Base-by-base conservation (phyloP, 1,140 invertebrate species). In the Bombus confusus region DNA sequence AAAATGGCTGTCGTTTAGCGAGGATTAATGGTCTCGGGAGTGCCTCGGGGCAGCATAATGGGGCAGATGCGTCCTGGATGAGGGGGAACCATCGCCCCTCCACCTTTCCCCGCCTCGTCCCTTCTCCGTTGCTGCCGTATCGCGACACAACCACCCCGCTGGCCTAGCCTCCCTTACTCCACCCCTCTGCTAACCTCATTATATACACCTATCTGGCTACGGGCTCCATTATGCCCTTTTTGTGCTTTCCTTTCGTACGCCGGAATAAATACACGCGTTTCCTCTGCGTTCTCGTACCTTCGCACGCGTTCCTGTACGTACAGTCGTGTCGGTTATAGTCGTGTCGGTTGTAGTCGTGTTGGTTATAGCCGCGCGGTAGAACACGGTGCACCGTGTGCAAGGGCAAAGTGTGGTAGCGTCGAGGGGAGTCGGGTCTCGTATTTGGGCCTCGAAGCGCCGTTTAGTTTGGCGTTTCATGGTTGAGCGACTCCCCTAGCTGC, bases 1-100 rank as follows among this genome's bases (percentile, higher is more conserved):
- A 95, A 95, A 95, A 95, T 95, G 95, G 95, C 94, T 95, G 95
- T 95, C 94, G 94, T 95, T 95, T 95, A 95, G 94, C 91, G 90
- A 95, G 94, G 93, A 95, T 95, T 95, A 95, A 95, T 95, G 95
- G 93, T 93, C 94, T 91, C 91, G 89, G 87, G 91, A 93, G 94
- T 93, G 92, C 90, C 92, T 91, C 90, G 90, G 92, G 91, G 91
- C 91, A 94, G 93, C 90, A 94, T 95, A 95, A 95, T 95, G 93
- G 94, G 93, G 93, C 95, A 95, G 95, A 95, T 95, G 95, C 94
- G 94, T 93, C 93, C 90, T 87, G 86, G 87, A 87, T 83, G 88
- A 90, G 89, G 90, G 91, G 87, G 84, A 90, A 80, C 83, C 66
- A 81, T 79, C 80, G 71, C 81, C 84, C 85, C 74, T 75, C 73